These are phyloP conservation scores for Leucoraja erinaceus DNA, from an alignment of 2,113 vertebrate species.

Conservation along the genomic window DNA sequence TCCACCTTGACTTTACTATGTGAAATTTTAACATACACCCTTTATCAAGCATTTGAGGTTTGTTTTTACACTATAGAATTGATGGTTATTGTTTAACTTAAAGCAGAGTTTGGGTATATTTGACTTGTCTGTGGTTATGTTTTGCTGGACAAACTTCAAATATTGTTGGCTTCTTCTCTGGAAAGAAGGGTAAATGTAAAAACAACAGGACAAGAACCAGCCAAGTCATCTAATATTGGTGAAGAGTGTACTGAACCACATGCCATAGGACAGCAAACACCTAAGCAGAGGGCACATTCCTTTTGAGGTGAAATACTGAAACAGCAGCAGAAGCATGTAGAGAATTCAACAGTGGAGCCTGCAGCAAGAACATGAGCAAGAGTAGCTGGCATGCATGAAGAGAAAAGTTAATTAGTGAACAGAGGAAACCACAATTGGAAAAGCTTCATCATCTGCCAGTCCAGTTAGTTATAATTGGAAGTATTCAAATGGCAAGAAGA, in stretches of 20 bases:
- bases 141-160: not conserved
- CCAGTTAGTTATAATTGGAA: not conserved
- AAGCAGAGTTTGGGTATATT: not conserved
- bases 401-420: not conserved
- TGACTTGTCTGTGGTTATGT: not conserved
- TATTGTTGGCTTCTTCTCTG: not conserved
- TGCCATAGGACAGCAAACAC: not conserved
- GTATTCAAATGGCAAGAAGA: not conserved
- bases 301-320: not conserved
- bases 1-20: not conserved
- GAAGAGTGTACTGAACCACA: not conserved
- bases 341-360: not conserved
- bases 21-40: not conserved
- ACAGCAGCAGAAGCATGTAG: not conserved
- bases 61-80: not conserved
- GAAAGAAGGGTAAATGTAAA: not conserved
- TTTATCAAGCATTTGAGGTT: not conserved
- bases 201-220: not conserved
- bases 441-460: not conserved
- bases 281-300: not conserved
- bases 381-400: not conserved
- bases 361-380: not conserved
- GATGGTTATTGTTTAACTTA: not conserved
- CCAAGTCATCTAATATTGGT: slow-evolving; percentile 7
- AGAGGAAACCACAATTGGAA: not conserved